Conservation (phyloP, 92 coral and sea anemone genomes). For the Epizoanthus illoricatus region DNA sequence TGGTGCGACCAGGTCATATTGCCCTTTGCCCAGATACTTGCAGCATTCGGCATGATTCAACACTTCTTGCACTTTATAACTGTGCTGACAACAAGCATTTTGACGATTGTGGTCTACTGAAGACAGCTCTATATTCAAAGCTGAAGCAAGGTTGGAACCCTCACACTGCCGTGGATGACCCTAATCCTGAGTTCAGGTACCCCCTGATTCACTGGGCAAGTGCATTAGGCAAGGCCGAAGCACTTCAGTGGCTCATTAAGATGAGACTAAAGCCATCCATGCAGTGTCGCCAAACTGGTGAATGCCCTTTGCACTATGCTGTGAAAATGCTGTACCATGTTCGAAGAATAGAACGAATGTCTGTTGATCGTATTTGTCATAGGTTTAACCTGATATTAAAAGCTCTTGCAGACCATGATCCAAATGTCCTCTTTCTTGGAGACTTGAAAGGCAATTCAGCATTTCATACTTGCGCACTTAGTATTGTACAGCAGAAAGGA, state of each 20-base stretch:
- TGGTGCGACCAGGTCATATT: constrained; percentile 34
- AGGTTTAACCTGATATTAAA: constrained; percentile 13
- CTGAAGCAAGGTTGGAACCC: constrained; percentile 36
- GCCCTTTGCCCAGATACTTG: constrained; percentile 15
- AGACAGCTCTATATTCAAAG: constrained; percentile 36
- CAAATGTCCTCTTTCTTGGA: constrained; percentile 29
- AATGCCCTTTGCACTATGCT: constrained; percentile 29
- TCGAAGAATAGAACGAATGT: constrained; percentile 18
- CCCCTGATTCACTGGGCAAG: constrained; percentile 39
- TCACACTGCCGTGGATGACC: constrained; percentile 29
- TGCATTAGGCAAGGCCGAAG: constrained; percentile 34
- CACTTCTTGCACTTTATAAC: constrained; percentile 28
- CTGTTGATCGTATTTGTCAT: constrained; percentile 24
- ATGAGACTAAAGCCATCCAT: constrained; percentile 38
- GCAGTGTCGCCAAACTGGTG: constrained; percentile 28
- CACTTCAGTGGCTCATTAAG: constrained; percentile 35
- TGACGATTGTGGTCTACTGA: constrained; percentile 36
- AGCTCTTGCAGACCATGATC: constrained; percentile 27
- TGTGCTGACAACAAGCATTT: constrained; percentile 36
- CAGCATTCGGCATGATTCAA: constrained; percentile 29
- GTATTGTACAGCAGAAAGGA: constrained; percentile 20
- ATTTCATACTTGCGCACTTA: constrained; percentile 28
- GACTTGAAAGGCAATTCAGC: constrained; percentile 29
- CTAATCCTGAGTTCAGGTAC: constrained; percentile 4
- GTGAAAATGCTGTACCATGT: constrained; percentile 30